A percentile compares a stretch with the other conserved stretches of the same genome.
Conservation (phyloP, 2,113 vertebrate species). For the Cavia aperea region DNA sequence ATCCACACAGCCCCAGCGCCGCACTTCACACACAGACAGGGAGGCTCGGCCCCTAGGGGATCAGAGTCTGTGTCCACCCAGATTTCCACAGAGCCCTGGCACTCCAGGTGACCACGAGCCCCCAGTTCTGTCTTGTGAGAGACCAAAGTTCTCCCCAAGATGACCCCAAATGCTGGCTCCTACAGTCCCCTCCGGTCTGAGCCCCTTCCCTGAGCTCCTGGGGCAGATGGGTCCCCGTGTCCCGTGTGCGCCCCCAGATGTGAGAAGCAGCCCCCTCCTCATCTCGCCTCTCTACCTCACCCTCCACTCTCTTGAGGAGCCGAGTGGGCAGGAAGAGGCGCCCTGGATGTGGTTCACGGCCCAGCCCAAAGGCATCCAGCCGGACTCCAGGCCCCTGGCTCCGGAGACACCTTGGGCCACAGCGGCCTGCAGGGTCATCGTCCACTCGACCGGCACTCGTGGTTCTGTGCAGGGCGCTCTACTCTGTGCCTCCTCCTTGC, state of each 20-base stretch:
- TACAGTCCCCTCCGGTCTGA: background rate
- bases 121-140: background rate
- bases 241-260: accelerated
- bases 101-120: no score
- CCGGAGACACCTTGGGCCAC: background rate
- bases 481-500: background rate
- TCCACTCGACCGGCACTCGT: accelerated
- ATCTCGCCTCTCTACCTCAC: accelerated
- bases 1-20: background rate
- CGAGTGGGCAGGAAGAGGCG: background rate
- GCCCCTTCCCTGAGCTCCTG: no score
- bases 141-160: background rate
- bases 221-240: accelerated
- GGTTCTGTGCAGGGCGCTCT: accelerated
- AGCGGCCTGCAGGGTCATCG: background rate
- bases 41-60: background rate
- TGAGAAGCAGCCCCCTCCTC: background rate
- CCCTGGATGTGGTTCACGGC: accelerated
- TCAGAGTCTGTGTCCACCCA: background rate
- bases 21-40: background rate
- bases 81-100: background rate
- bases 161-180: background rate
- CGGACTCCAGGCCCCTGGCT: background rate
- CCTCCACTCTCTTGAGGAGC: background rate
- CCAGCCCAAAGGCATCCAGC: background rate